Evolutionary conservation across 2,888 invertebrate genomes (phyloP), one percentile per base, ranked within the genome.

Genomic region (Lumbricus terrestris): DNA sequence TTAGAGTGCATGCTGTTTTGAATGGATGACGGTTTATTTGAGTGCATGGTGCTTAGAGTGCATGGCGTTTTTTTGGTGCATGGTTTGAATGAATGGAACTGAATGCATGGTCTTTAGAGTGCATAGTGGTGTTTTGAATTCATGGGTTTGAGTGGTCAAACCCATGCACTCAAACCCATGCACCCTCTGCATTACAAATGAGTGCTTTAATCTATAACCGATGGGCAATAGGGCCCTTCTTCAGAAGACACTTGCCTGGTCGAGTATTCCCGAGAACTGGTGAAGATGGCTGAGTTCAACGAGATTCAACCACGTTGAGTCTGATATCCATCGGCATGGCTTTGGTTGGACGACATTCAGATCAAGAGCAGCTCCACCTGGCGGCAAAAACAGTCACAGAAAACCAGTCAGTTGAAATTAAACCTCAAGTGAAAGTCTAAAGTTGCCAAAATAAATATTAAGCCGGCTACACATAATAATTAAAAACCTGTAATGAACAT

Each of bases 241-340:
- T n/a, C 33, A 40, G 0, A n/a, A n/a, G 69, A 54, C 6, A 38
- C 34, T 29, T 92, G 97, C 97, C 95, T 97, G 97, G 82, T 96
- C 96, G 37, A 98, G 95, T 89, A 98, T 96, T 93, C 97, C 97
- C 4, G 96, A 95, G 95, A 98, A 98, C 23, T 96, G 96, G 42
- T 96, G 96, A 90, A 98, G 95, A 40, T 95, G 95, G 0, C 97
- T 96, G 15, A 98, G 94, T 92, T 97, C 97, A 0, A 97, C 97
- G 91, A 98, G 95, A 95, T 98, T 98, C 54, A 98, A 95, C 98
- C 98, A 98, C 0, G 97, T 97, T 94, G 97, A 96, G 93, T 98
- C 98, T 97, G 38, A 90, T n/a, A 98, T 96, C 98, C 98, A 98
- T 93, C 96, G 97, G 93, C 96, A 96, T 0, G 98, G 98, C 94